Base-by-base conservation (phyloP, 2,888 invertebrate genomes). In the Empis livida region DNA sequence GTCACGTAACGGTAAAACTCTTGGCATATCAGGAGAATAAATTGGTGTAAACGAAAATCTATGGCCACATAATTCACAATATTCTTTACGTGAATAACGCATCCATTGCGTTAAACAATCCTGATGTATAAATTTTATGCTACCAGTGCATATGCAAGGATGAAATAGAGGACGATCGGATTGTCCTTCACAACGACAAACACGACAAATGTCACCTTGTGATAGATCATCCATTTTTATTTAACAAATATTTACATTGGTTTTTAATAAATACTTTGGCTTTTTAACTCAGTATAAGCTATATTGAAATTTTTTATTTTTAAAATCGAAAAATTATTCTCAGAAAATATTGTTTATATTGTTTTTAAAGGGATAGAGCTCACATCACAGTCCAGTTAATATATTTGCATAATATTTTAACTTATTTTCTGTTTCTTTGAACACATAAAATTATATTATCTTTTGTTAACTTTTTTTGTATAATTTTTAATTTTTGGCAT, bases 21-120 rank as follows among this genome's bases (percentile, higher is more conserved):
- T 81, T n/a, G 99, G 99, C 99, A 99, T 99, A 67, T 99, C 97
- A 27, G 96, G 93, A n/a, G 96, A 93, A 71, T 99, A 99, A 59
- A 99, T 97, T 27, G 99, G 99, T 62, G 93, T 94, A 64, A 99
- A 99, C 5, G 94, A 92, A 71, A 97, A 99, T 51, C 92, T 82
- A 71, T 99, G 91, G 52, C 95, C 92, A 69, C 97, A 99, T 54
- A 99, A 72, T 70, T 99, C 99, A 73, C 99, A 99, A 65, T 92
- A 95, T 69, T 99, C 97, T 72, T 97, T 97, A 57, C 94, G 82
- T 52, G 95, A 96, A 69, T 99, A 97, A 54, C 95, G 84, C 81
- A 99, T 89, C 99, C 99, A 99, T 73, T 99, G 96, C 60, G 95
- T 85, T 53, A 99, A 76, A 71, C 97, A 96, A 65, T 97, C 96